Conservation (phyloP, 2,797 vertebrate genomes). For the Alectoris magna region DNA sequence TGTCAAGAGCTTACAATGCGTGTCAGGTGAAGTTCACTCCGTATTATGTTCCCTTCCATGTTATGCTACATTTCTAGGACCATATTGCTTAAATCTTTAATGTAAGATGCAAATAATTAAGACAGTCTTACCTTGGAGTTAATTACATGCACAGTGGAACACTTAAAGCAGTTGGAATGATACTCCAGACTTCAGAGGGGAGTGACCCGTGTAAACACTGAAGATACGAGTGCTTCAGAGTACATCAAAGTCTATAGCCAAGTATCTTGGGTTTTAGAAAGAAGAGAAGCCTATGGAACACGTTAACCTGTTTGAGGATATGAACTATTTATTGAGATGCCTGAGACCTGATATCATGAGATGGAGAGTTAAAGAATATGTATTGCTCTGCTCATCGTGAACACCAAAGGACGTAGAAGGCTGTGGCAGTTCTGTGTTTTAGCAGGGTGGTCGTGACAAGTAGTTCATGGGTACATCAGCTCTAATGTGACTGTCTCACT, state of each 20-base stretch:
- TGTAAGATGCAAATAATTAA: background rate
- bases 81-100: background rate
- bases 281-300: background rate
- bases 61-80: background rate
- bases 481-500: background rate
- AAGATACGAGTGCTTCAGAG: background rate
- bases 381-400: background rate
- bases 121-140: background rate
- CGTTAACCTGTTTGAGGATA: background rate
- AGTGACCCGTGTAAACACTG: background rate
- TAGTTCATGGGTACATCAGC: background rate
- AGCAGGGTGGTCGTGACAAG: background rate
- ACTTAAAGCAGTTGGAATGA: background rate
- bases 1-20: background rate
- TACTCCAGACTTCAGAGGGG: background rate
- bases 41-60: background rate
- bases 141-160: background rate
- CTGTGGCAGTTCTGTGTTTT: background rate
- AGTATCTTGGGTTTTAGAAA: background rate
- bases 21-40: slow-evolving; percentile 17
- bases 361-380: background rate
- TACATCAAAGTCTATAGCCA: background rate
- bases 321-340: background rate
- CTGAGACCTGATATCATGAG: background rate
- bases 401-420: background rate